Evolutionary conservation across 2,888 invertebrate species (phyloP).

Genomic region (Andrena trimmerana): DNA sequence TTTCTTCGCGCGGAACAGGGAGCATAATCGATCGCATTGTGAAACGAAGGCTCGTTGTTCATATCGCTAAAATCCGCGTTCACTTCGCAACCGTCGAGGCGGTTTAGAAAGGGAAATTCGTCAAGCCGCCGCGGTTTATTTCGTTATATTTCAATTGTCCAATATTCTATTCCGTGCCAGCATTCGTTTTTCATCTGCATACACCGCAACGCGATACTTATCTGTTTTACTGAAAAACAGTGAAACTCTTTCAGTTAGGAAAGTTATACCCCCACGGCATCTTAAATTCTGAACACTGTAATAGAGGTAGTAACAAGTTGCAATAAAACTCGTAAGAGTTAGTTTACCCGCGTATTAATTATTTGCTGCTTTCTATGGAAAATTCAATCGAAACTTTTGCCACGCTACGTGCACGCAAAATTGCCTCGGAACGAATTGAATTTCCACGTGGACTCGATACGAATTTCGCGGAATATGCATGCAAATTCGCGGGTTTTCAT

Average conservation of each 20-base stretch:
- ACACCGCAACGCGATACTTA: too few relatives aligned
- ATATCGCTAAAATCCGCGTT: background rate
- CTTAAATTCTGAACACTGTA: background rate
- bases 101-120: background rate
- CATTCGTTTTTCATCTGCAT: too few relatives aligned
- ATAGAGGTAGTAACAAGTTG: background rate
- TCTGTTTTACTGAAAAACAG: too few relatives aligned
- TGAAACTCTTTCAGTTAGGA: background rate
- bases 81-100: background rate
- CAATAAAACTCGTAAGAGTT: background rate
- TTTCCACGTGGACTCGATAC: background rate
- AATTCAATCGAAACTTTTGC: slow-evolving; percentile 23
- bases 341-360: background rate
- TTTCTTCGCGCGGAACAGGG: background rate
- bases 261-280: background rate
- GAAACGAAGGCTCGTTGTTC: background rate
- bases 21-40: background rate
- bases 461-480: slow-evolving; percentile 12
- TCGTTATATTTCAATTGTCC: too few relatives aligned
- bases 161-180: too few relatives aligned
- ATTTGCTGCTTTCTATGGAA: background rate
- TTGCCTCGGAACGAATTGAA: background rate
- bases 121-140: background rate
- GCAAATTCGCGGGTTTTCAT: background rate
- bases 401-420: background rate